Evolutionary conservation across 2,888 invertebrate genomes (phyloP).

Genomic region (Metallyticus violacea): DNA sequence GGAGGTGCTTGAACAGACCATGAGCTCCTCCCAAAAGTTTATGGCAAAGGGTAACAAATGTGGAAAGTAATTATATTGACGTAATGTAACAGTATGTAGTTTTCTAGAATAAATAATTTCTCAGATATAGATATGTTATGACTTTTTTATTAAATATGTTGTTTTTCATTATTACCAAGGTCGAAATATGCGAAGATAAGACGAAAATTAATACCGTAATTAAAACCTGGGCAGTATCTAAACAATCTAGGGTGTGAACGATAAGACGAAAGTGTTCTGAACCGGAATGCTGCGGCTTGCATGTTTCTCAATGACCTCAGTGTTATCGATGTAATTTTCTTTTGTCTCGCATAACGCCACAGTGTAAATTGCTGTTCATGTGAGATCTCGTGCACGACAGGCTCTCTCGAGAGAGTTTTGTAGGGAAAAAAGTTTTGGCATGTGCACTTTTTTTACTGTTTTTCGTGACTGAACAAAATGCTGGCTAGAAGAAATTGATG

Average conservation of each 20-base stretch:
- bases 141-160: too few species aligned
- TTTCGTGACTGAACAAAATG: not conserved
- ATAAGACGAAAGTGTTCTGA: not conserved
- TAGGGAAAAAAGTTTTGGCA: not conserved
- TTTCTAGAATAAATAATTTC: too few species aligned
- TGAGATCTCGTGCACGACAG: not conserved
- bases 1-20: too few species aligned
- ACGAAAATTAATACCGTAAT: too few species aligned
- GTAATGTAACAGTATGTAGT: too few species aligned
- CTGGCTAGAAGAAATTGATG: not conserved
- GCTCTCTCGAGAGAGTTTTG: not conserved
- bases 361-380: not conserved
- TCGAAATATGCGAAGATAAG: too few species aligned
- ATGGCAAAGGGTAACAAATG: too few species aligned
- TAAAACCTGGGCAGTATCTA: too few species aligned
- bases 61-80: too few species aligned
- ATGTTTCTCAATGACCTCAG: not conserved
- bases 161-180: too few species aligned
- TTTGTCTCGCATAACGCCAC: not conserved
- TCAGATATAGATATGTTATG: too few species aligned
- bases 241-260: not conserved
- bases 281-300: not conserved
- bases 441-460: not conserved
- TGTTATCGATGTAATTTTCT: not conserved
- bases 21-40: too few species aligned